Evolutionary conservation across 2,797 vertebrate species (phyloP), one percentile per base, ranked within the genome.

Genomic region (Zonotrichia albicollis): DNA sequence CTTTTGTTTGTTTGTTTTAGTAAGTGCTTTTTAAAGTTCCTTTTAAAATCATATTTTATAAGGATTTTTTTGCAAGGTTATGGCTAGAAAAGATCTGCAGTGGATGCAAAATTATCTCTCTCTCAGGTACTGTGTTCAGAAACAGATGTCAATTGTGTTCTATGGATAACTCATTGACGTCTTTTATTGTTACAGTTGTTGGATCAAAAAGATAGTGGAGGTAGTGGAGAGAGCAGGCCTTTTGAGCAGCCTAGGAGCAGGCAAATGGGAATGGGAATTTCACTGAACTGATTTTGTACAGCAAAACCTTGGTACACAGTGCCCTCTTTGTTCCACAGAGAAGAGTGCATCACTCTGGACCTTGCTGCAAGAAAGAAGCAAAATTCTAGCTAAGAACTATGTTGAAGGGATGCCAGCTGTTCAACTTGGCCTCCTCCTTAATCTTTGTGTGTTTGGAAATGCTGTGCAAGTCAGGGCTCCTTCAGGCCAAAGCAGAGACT

Each of bases 221-320:
- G 43, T 9, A 79, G 48, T 43, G 4, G 6, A 78, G 68, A 83
- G 40, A 84, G 50, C 54, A 91, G 81, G 50, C 60, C 66, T 94
- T 94, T 38, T 78, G 77, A 86, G 90, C 16, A 93, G n/a, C 22
- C 26, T 30, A 82, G 65, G 34, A 96, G 32, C 36, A 73, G 45
- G 73, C 27, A 88, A 89, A 57, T 50, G 68, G 55, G 30, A 81
- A 64, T 21, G 42, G 54, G 38, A 53, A 95, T 86, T 86, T 68
- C 45, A 50, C 34, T 71, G 20, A 70, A 42, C 20, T 30, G 22
- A 67, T 81, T 82, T 78, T 45, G 32, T 66, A 13, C 5, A 11
- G 38, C 29, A 73, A 93, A 96, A 96, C 7, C 91, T 97, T 95
- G 94, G 91, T 96, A 92, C 79, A 96, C 82, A 96, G 94, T 95